These are phyloP conservation scores for Solen grandis DNA, from an alignment of 1,140 invertebrate genomes.

Conservation along the genomic window DNA sequence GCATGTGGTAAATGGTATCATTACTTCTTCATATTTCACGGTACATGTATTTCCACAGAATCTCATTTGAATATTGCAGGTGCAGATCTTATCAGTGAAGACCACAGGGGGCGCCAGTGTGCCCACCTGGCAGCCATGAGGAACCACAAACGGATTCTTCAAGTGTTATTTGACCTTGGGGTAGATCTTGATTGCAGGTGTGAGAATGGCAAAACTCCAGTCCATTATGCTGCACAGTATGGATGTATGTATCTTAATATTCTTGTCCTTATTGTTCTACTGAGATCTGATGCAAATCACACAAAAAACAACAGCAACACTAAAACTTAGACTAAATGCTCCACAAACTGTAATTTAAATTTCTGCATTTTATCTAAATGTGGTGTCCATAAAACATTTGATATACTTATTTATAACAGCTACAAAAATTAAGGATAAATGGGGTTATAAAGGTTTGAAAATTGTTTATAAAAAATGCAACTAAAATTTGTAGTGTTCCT, in stretches of 20 bases:
- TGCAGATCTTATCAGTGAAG: conserved; percentile 64
- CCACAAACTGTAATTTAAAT: background rate
- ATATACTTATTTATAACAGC: background rate
- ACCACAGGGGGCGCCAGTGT: conserved; percentile 73
- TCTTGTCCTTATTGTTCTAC: too few relatives aligned
- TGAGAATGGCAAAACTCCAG: conserved; percentile 69
- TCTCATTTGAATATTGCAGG: too few relatives aligned
- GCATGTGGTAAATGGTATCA: too few relatives aligned
- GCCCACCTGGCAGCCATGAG: conserved; percentile 75
- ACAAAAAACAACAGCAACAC: too few relatives aligned
- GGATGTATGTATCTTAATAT: conserved; percentile 64
- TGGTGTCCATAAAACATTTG: background rate
- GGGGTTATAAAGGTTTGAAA: too few relatives aligned
- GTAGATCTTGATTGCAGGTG: conserved; percentile 70
- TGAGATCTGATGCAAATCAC: too few relatives aligned
- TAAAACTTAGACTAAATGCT: too few relatives aligned
- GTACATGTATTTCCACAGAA: too few relatives aligned
- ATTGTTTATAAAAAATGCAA: too few relatives aligned
- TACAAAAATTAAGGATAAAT: too few relatives aligned
- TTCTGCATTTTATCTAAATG: background rate
- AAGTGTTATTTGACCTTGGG: conserved; percentile 71
- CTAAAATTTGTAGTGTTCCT: too few relatives aligned
- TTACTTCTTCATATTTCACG: too few relatives aligned
- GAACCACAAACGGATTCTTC: conserved; percentile 71
- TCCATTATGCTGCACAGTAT: conserved; percentile 77